Base-by-base conservation (phyloP, 2,888 invertebrate species). In the Oscheius sp. region DNA sequence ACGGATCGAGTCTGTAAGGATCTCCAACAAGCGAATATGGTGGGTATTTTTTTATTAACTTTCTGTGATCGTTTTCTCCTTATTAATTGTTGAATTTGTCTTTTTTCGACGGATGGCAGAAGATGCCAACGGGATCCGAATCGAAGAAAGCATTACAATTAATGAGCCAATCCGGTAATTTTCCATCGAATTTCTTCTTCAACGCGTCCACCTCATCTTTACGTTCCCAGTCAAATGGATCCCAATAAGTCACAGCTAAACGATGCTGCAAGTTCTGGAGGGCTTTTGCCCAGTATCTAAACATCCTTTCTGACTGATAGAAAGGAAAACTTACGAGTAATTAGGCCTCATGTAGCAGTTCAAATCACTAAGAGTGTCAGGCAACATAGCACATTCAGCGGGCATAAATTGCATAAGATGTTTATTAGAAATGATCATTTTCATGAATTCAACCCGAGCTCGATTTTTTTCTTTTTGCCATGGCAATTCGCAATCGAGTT, bases 1-100 rank as follows among this genome's bases (percentile, higher is more conserved):
- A 92, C 92, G 20, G 91, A 91, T 76, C 92, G 92, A 83, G 92
- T 92, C 85, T 92, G 92, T 85, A 91, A 92, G 85, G 92, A 92
- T 88, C 88, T 92, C 69, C 76, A 82, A 42, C 69, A 75, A 29
- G 71, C 67, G 0, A 71, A 45, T 12, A 48, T 66, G 69, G 74
- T 72, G 8, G 29, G 58, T 58, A 12, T 3, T 17, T 48, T n/a
- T n/a, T n/a, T n/a, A n/a, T n/a, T n/a, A n/a, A n/a, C n/a, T n/a
- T n/a, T n/a, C n/a, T n/a, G n/a, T n/a, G n/a, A n/a, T n/a, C n/a
- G n/a, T n/a, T n/a, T n/a, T n/a, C n/a, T n/a, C n/a, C n/a, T n/a
- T n/a, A n/a, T n/a, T n/a, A n/a, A n/a, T n/a, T n/a, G n/a, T n/a
- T n/a, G n/a, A n/a, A n/a, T n/a, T n/a, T n/a, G n/a, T n/a, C n/a